phyloP scores from a whole-genome alignment of 35 echinoderm and acorn worm species.

The Apostichopus californicus region DNA sequence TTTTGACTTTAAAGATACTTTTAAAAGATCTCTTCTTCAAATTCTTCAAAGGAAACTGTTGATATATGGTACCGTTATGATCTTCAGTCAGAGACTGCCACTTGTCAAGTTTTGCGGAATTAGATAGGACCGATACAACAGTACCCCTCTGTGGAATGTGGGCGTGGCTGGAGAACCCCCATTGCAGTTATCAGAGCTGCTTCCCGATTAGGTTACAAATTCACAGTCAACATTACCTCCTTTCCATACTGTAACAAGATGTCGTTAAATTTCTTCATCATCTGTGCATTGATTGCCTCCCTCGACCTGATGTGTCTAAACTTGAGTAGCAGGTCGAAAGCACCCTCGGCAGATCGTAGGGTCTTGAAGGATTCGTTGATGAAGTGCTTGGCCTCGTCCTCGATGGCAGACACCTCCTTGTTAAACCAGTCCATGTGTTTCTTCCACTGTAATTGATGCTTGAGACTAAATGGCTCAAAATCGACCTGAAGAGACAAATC shows the following conservation, averaged over 20 bases:
- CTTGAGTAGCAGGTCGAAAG: slow-evolving; percentile 96
- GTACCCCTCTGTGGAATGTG: no score
- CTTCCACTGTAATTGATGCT: slow-evolving; percentile 90
- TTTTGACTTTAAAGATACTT: no score
- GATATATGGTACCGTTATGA: no score
- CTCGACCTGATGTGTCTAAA: slow-evolving; percentile 92
- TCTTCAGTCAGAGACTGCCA: no score
- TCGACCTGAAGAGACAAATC: slow-evolving; percentile 60
- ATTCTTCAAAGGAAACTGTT: no score
- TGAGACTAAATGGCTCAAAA: slow-evolving; percentile 94
- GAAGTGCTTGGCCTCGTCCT: slow-evolving; percentile 99
- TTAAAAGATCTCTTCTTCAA: no score
- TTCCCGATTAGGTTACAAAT: no score
- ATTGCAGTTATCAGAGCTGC: no score
- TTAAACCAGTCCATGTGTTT: slow-evolving; percentile 99
- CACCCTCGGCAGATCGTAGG: slow-evolving; percentile 82
- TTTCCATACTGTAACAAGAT: slow-evolving; percentile 98
- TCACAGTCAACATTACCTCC: slow-evolving; percentile 66
- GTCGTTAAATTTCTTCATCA: slow-evolving; percentile 99
- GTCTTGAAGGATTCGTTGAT: slow-evolving; percentile 99
- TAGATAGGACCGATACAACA: no score
- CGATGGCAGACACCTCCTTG: slow-evolving; percentile 97
- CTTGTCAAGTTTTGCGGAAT: no score
- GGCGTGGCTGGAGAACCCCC: no score
- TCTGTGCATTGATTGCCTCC: slow-evolving; percentile 97